Conservation (phyloP, 2,888 invertebrate genomes). For the Rotaria macrura region DNA sequence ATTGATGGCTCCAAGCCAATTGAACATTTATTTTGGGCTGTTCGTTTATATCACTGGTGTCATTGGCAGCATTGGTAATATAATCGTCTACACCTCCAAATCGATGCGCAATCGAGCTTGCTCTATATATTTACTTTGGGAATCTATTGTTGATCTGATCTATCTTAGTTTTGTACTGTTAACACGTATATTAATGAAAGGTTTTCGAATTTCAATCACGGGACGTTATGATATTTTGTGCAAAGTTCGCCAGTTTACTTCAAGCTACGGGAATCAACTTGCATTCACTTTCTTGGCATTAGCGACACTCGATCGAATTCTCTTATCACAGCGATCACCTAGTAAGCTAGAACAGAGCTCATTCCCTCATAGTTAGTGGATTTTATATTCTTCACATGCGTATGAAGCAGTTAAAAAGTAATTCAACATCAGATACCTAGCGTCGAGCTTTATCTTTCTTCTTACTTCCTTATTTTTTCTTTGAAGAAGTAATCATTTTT, state of each 20-base stretch:
- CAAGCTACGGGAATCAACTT: background rate
- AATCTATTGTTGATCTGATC: background rate
- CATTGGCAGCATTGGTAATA: background rate
- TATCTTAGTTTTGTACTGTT: background rate
- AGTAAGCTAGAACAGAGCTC: background rate
- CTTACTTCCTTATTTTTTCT: no score
- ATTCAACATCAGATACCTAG: no score
- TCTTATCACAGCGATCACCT: background rate
- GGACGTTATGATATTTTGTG: background rate
- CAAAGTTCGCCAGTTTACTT: background rate
- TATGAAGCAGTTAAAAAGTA: no score
- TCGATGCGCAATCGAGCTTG: background rate
- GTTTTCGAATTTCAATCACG: background rate
- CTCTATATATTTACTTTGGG: background rate
- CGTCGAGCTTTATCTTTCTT: no score
- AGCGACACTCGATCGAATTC: background rate
- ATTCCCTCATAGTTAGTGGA: no score
- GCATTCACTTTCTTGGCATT: background rate
- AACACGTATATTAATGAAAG: background rate
- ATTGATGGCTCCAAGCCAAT: background rate
- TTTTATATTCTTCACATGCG: no score
- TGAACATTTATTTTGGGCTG: background rate
- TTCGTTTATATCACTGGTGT: background rate
- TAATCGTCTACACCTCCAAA: background rate
- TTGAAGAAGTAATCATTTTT: no score